Evolutionary conservation across 2,888 invertebrate species (phyloP).

Genomic region (Thymelicus sylvestris): DNA sequence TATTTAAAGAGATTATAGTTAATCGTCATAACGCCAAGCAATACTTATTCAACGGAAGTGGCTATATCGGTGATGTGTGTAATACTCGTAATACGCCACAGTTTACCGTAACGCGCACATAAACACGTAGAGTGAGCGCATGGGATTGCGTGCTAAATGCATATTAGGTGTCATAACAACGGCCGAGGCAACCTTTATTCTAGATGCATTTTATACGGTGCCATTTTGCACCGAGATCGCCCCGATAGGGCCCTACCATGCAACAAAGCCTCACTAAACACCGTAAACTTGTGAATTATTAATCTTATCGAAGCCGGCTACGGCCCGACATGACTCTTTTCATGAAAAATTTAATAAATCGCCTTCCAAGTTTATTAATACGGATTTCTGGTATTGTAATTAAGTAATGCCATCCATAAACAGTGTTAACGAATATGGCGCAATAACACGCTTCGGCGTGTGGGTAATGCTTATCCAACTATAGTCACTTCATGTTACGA

Average conservation of each 20-base stretch:
- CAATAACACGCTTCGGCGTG: conserved; percentile 15
- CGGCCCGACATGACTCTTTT: conserved; percentile 66
- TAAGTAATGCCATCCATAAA: conserved; percentile 43
- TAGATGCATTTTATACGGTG: conserved; percentile 66
- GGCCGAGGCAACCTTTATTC: conserved; percentile 62
- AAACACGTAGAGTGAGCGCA: conserved; percentile 59
- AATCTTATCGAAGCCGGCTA: conserved; percentile 72
- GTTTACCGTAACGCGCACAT: conserved; percentile 59
- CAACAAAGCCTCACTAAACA: conserved; percentile 77
- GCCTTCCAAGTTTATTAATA: conserved; percentile 67
- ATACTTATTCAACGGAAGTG: conserved; percentile 43
- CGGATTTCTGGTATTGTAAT: conserved; percentile 47
- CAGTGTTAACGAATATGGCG: conserved; percentile 20
- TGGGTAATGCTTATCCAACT: conserved; percentile 14
- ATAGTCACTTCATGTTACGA: conserved; percentile 2
- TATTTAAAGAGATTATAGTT: conserved; percentile 10
- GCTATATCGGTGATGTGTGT: conserved; percentile 56
- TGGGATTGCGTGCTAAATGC: conserved; percentile 73
- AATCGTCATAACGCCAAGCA: conserved; percentile 16
- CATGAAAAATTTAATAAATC: conserved; percentile 81
- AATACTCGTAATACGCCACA: conserved; percentile 54
- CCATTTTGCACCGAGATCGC: conserved; percentile 69
- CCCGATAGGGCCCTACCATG: conserved; percentile 72
- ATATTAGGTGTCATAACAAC: conserved; percentile 81
- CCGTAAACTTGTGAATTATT: conserved; percentile 84